These are phyloP conservation scores for Enteromius unitaeniatus DNA, from an alignment of 2,797 vertebrate genomes.

Conservation along the genomic window DNA sequence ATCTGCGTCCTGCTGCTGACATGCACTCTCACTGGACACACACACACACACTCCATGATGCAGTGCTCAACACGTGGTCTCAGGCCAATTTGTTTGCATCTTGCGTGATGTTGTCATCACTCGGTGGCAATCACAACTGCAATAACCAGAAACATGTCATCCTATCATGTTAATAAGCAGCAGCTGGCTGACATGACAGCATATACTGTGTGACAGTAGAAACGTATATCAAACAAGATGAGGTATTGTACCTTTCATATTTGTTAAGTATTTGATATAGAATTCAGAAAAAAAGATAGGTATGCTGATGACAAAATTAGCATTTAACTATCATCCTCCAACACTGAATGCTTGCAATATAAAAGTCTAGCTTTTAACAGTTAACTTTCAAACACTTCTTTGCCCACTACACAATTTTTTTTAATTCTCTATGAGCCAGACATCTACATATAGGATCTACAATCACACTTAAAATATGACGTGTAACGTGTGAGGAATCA, in stretches of 20 bases:
- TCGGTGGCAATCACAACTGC: constrained; percentile 14
- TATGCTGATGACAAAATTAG: too few relatives aligned
- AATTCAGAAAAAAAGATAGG: too few relatives aligned
- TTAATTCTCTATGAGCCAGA: too few relatives aligned
- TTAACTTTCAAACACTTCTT: too few relatives aligned
- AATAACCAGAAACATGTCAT: constrained; percentile 27
- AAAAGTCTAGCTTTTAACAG: too few relatives aligned
- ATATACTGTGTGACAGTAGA: constrained; percentile 1
- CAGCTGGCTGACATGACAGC: background rate
- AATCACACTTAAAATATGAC: too few relatives aligned
- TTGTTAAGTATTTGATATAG: background rate
- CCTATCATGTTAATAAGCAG: background rate
- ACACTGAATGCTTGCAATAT: too few relatives aligned
- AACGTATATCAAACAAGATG: background rate
- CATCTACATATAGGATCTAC: too few relatives aligned
- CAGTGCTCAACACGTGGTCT: background rate
- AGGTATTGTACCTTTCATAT: background rate
- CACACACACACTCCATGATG: background rate
- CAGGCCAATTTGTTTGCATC: background rate
- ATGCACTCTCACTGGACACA: background rate
- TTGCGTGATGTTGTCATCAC: constrained; percentile 22
- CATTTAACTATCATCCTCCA: too few relatives aligned
- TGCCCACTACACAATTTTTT: too few relatives aligned
- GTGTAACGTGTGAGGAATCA: too few relatives aligned
- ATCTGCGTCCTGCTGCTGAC: constrained; percentile 23